Percentiles rank a stretch among this genome's conserved stretches.
phyloP scores from a whole-genome alignment of 2,113 vertebrate species.

The Odocoileus virginianus region DNA sequence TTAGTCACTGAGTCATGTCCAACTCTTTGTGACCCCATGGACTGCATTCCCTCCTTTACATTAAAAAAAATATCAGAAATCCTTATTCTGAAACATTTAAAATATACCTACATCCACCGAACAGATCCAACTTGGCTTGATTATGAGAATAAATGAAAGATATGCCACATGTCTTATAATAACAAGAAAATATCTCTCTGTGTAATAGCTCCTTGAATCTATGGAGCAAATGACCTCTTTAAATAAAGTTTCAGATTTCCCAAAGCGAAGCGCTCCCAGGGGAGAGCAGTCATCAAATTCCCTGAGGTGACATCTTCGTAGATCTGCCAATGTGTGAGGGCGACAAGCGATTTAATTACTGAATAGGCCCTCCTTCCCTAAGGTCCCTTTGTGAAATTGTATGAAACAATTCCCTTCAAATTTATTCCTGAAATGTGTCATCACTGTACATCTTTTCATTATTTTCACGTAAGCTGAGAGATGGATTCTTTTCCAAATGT shows the following conservation, averaged over 20 bases:
- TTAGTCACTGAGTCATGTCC: not conserved
- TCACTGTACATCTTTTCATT: constrained; percentile 40
- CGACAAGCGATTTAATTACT: constrained; percentile 52
- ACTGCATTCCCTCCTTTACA: not conserved
- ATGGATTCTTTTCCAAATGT: constrained; percentile 32
- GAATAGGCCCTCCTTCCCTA: not conserved
- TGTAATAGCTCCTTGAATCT: not conserved
- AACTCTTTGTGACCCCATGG: not conserved
- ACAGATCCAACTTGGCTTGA: constrained; percentile 18
- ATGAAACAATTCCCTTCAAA: constrained; percentile 42
- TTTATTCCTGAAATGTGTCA: constrained; percentile 55
- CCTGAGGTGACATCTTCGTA: constrained; percentile 37
- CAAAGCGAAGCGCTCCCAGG: not conserved
- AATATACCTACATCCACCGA: not conserved
- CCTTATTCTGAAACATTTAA: constrained; percentile 18
- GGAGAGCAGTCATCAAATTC: not conserved
- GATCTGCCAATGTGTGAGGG: not conserved
- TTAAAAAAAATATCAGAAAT: not conserved
- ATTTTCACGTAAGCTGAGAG: constrained; percentile 1
- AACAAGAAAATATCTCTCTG: constrained; percentile 39
- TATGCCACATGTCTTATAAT: not conserved
- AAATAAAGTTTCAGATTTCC: constrained; percentile 18
- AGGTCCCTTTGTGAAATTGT: constrained; percentile 54
- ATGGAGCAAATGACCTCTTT: constrained; percentile 19
- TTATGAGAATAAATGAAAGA: constrained; percentile 23